Conservation (phyloP, 2,888 invertebrate species). For the Cheilosia urbana region DNA sequence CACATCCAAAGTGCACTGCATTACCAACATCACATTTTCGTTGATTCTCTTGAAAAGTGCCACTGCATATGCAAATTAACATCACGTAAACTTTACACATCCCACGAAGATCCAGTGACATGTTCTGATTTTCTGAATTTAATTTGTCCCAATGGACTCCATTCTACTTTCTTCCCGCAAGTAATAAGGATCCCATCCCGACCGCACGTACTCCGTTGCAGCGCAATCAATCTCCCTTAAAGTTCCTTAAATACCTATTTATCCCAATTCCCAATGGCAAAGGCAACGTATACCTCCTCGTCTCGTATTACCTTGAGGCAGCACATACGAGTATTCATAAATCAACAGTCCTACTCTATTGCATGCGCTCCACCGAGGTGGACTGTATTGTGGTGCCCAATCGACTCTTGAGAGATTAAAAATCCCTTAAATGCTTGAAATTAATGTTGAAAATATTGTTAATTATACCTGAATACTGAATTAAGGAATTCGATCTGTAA, state of each 20-base stretch:
- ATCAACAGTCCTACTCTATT: constrained; percentile 46
- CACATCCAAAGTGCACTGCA: too few relatives aligned
- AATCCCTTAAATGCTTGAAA: constrained; percentile 63
- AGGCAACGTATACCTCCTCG: not conserved
- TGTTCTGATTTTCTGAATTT: not conserved
- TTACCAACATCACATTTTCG: not conserved
- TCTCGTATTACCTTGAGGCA: constrained; percentile 54
- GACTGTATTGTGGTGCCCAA: not conserved
- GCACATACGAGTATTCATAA: constrained; percentile 48
- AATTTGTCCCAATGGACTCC: constrained; percentile 9
- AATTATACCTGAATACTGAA: constrained; percentile 72
- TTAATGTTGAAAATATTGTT: constrained; percentile 73
- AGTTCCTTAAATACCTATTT: constrained; percentile 28
- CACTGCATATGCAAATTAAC: constrained; percentile 15
- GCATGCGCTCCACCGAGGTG: constrained; percentile 4
- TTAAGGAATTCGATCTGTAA: constrained; percentile 73
- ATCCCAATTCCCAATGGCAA: not conserved
- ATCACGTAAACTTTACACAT: not conserved
- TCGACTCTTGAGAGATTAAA: constrained; percentile 23
- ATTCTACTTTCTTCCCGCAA: not conserved
- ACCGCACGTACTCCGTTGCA: constrained; percentile 3
- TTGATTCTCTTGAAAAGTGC: not conserved
- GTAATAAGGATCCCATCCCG: not conserved
- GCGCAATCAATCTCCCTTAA: constrained; percentile 54
- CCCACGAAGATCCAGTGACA: not conserved